Percentiles rank a stretch among this genome's conserved stretches.
These are phyloP conservation scores for Holcopasites calliopsidis DNA, from an alignment of 1,140 invertebrate species.

Conservation along the genomic window DNA sequence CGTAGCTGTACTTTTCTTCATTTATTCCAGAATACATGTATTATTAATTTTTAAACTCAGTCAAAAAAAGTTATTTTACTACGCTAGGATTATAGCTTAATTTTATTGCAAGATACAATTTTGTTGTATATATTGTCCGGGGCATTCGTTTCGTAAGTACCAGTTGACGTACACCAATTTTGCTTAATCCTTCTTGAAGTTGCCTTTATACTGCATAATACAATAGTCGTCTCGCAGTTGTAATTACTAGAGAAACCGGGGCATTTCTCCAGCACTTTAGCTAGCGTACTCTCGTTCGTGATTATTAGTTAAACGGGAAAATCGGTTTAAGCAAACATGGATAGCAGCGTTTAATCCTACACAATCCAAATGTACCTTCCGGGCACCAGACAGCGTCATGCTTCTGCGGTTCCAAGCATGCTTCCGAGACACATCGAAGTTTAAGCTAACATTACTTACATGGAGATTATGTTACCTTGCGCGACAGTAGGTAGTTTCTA, in stretches of 20 bases:
- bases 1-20: no score
- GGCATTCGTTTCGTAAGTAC: no score
- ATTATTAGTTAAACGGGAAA: constrained; percentile 21
- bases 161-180: neutral
- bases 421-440: neutral
- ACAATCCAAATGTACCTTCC: constrained; percentile 13
- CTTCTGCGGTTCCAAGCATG: neutral
- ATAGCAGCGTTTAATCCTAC: constrained; percentile 5
- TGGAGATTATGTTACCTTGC: neutral
- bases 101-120: no score
- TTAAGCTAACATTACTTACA: constrained; percentile 1
- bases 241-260: constrained; percentile 11
- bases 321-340: constrained; percentile 20
- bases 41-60: no score
- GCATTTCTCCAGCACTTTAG: constrained; percentile 8
- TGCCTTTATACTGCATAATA: neutral
- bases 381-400: constrained; percentile 5
- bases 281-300: constrained; percentile 3
- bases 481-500: no score
- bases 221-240: neutral
- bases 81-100: no score
- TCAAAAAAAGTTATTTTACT: no score
- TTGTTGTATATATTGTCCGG: no score
- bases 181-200: neutral
- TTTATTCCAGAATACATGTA: no score